These are phyloP conservation scores for Scaptomyza parva DNA, from an alignment of 2,888 invertebrate genomes.

Conservation along the genomic window DNA sequence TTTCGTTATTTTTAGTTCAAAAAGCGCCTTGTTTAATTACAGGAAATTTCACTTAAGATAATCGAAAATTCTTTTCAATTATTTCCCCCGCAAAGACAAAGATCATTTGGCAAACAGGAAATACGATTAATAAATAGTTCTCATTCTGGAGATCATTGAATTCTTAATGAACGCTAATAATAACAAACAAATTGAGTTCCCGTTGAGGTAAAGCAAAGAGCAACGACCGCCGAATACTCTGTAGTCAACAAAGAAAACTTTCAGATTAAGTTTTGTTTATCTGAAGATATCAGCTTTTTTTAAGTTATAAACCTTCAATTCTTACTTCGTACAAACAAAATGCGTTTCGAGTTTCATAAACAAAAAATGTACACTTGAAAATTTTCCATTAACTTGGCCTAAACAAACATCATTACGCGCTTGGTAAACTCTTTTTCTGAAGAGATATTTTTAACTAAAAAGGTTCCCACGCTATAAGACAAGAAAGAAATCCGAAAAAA, in stretches of 20 bases:
- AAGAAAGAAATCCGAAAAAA: conserved; percentile 40
- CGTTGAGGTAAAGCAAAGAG: neutral
- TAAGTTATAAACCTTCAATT: too few relatives aligned
- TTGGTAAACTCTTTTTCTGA: neutral
- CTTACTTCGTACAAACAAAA: neutral
- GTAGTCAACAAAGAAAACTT: neutral
- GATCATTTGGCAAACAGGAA: neutral
- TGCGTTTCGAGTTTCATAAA: neutral
- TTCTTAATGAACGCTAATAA: conserved; percentile 6
- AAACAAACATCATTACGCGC: neutral
- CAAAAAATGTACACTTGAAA: neutral
- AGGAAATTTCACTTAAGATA: conserved; percentile 5
- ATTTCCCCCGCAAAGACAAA: neutral
- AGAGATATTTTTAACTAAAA: conserved; percentile 29
- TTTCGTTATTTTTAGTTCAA: too few relatives aligned
- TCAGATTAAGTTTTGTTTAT: too few relatives aligned
- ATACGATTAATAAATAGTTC: neutral
- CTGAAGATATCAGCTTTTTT: too few relatives aligned
- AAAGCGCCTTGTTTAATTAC: neutral
- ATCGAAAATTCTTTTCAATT: neutral
- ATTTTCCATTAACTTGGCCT: neutral
- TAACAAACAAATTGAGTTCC: conserved; percentile 1
- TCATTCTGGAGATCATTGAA: neutral
- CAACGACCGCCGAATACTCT: neutral
- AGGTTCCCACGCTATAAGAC: conserved; percentile 58